Evolutionary conservation across 1,140 invertebrate species (phyloP).

Genomic region (Lasioglossum albipes): DNA sequence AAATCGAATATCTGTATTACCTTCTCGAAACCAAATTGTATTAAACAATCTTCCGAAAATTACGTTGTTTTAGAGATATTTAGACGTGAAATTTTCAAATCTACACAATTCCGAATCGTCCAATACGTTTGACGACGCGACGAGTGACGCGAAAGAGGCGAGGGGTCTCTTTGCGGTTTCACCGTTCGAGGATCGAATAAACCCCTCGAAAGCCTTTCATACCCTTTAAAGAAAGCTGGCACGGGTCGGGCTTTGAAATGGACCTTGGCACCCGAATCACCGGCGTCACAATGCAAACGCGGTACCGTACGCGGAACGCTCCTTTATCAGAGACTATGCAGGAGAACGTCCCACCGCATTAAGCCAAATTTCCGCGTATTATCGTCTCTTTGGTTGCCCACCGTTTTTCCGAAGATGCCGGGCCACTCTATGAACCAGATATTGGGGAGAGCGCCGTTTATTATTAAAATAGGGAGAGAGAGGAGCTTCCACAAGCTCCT

Average conservation of each 20-base stretch:
- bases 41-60: no score
- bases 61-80: no score
- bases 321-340: slow-evolving; percentile 11
- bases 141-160: neutral
- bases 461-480: no score
- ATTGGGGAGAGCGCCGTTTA: neutral
- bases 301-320: neutral
- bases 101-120: no score
- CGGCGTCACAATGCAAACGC: slow-evolving; percentile 20
- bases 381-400: neutral
- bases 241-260: neutral
- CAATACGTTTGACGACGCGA: no score
- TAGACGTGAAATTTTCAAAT: no score
- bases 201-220: neutral
- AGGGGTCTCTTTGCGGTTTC: neutral
- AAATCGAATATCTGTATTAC: no score
- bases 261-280: slow-evolving; percentile 7
- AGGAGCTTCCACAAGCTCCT: no score
- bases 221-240: slow-evolving; percentile 3
- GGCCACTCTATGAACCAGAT: neutral
- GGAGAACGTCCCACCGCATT: slow-evolving; percentile 15
- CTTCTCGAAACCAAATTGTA: no score
- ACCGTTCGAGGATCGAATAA: neutral
- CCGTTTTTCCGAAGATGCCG: neutral
- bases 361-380: slow-evolving; percentile 27